Percentiles rank a stretch among this genome's conserved stretches.
Conservation (phyloP, 2,888 invertebrate genomes). For the Odontothrips loti region DNA sequence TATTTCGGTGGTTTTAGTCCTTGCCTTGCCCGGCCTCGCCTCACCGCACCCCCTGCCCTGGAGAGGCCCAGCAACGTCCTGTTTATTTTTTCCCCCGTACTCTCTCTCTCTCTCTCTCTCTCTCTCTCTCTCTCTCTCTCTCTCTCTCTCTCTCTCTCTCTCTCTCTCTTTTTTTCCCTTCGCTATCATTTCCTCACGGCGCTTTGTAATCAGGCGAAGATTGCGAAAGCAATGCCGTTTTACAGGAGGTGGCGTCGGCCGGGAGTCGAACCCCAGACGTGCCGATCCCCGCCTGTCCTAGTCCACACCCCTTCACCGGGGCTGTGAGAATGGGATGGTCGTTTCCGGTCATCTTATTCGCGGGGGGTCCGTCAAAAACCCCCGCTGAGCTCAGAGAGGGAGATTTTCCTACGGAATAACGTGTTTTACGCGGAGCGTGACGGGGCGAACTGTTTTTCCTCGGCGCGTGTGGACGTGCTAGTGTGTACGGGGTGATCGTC, state of each 20-base stretch:
- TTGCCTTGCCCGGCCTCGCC: neutral
- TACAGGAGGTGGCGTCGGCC: neutral
- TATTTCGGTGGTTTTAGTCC: conserved; percentile 13
- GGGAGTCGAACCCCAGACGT: neutral
- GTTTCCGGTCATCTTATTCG: neutral
- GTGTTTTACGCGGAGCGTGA: too few relatives aligned
- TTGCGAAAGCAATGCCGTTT: too few relatives aligned
- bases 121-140: conserved; percentile 34
- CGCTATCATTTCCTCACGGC: neutral
- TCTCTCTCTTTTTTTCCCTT: conserved; percentile 14
- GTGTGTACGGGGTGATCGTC: too few relatives aligned
- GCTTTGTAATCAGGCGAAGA: neutral
- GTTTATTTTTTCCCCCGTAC: conserved; percentile 29
- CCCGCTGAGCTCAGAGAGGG: too few relatives aligned
- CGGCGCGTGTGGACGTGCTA: too few relatives aligned
- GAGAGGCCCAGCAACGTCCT: conserved; percentile 28
- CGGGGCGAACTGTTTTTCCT: conserved; percentile 30
- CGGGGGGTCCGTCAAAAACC: too few relatives aligned
- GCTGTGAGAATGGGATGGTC: neutral
- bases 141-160: conserved; percentile 33
- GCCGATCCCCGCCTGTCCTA: neutral
- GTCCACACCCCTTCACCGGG: too few relatives aligned
- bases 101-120: neutral
- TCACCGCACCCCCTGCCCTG: neutral
- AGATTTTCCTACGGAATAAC: too few relatives aligned